Base-by-base conservation (phyloP, 2,888 invertebrate species). In the Gisinianus flammeolus region DNA sequence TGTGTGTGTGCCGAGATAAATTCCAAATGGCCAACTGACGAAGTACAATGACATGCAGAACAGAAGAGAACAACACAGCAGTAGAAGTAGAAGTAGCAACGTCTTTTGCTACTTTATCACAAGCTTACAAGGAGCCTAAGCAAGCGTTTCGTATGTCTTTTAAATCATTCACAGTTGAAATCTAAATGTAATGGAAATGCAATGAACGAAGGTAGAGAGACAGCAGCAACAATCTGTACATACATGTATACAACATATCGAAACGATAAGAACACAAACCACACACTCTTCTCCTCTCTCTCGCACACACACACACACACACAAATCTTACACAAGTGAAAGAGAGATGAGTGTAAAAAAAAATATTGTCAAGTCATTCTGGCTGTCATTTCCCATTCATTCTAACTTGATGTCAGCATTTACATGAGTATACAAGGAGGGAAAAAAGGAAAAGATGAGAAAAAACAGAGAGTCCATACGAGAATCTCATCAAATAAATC, bases 381-480 rank as follows among this genome's bases (percentile, higher is more conserved):
- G 6, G 30, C 72, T 72, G 72, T 72, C 72, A 72, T 72, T 72
- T 72, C 24, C 72, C 72, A 72, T 72, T 72, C 72, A 72, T 72
- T 72, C 72, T n/a, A 58, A 56, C 58, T 72, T 31, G 24, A 58
- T 72, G 22, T 33, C 44, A 52, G 58, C 72, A 72, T 58, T 58
- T 69, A 69, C 69, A 69, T 69, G 44, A 44, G 44, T 69, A 69
- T 1, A 12, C 28, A 28, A 62, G 22, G 22, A 58, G 58, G 2
- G 22, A n/a, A 58, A 24, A 3, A 58, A 58, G 22, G 22, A n/a
- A 22, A n/a, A 24, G 58, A 62, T 62, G n/a, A 56, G 56, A 56
- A 22, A 56, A n/a, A 58, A n/a, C 2, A 24, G 44, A 44, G 35
- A 35, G 12, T 35, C 35, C 35, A 44, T n/a, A n/a, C 8, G 44